Evolutionary conservation across 2,113 vertebrate species (phyloP).

Genomic region (Cygnus atratus): DNA sequence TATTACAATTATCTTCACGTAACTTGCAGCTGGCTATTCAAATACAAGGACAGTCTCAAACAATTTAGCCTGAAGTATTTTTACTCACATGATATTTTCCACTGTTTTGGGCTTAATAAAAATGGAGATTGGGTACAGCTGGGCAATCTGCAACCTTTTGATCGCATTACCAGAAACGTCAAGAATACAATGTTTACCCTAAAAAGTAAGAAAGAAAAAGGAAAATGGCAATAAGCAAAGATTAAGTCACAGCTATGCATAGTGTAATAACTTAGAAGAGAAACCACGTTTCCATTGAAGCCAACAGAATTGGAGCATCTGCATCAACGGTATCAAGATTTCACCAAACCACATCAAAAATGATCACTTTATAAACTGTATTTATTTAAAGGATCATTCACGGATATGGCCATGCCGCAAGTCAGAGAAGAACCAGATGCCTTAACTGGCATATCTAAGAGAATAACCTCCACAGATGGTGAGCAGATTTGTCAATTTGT

Average conservation of each 20-base stretch:
- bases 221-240: conserved; percentile 5
- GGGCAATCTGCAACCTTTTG: conserved; percentile 95
- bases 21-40: neutral
- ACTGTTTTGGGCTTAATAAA: conserved; percentile 98
- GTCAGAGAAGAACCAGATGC: neutral
- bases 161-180: conserved; percentile 99
- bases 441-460: neutral
- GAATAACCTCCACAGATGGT: neutral
- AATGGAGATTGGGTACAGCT: conserved; percentile 92
- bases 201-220: conserved; percentile 23
- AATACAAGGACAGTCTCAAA: neutral
- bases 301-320: neutral
- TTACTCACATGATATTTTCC: conserved; percentile 97
- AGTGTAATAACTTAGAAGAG: neutral
- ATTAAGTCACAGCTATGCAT: neutral
- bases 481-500: too few species aligned
- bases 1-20: neutral
- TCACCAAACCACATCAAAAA: neutral
- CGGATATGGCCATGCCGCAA: neutral
- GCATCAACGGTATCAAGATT: neutral
- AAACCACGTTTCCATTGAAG: neutral
- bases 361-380: too few species aligned
- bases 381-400: neutral
- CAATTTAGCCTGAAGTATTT: neutral
- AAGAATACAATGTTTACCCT: conserved; percentile 99